Evolutionary conservation across 2,113 vertebrate species (phyloP).

Genomic region (Solea solea): DNA sequence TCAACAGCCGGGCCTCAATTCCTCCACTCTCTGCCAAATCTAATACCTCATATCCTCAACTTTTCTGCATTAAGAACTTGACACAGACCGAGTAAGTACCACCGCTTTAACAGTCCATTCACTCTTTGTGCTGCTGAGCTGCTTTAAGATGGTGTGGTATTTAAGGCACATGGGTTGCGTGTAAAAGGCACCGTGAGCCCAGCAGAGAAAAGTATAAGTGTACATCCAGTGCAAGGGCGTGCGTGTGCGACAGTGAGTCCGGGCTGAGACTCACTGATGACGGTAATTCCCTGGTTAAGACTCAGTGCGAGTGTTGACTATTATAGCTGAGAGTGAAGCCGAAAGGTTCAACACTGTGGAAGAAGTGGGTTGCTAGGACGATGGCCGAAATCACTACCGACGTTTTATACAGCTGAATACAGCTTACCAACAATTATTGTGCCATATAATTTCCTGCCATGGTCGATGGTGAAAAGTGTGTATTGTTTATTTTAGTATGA

Average conservation of each 20-base stretch:
- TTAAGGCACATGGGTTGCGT: slow-evolving; percentile 25
- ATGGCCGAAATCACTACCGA: too few species aligned
- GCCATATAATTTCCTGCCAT: too few species aligned
- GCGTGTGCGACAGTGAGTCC: background rate
- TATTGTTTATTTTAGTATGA: too few species aligned
- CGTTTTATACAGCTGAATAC: too few species aligned
- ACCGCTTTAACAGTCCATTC: background rate
- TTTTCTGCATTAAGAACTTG: slow-evolving; percentile 4
- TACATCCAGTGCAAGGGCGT: too few species aligned
- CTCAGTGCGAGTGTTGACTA: too few species aligned
- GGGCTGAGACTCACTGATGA: background rate
- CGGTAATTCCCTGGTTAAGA: background rate
- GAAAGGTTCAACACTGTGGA: too few species aligned
- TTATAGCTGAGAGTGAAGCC: too few species aligned
- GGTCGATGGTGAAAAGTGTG: too few species aligned
- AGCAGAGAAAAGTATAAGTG: background rate
- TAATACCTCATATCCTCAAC: background rate
- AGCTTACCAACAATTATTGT: too few species aligned
- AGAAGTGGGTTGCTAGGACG: too few species aligned
- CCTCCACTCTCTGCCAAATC: background rate
- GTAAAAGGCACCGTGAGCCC: slow-evolving; percentile 1
- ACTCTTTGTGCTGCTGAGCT: slow-evolving; percentile 13
- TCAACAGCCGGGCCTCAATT: slow-evolving; percentile 1
- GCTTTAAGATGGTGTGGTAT: slow-evolving; percentile 27
- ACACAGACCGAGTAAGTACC: slow-evolving; percentile 3